Evolutionary conservation across 2,113 vertebrate species (phyloP).

Genomic region (Hoplias malabaricus): DNA sequence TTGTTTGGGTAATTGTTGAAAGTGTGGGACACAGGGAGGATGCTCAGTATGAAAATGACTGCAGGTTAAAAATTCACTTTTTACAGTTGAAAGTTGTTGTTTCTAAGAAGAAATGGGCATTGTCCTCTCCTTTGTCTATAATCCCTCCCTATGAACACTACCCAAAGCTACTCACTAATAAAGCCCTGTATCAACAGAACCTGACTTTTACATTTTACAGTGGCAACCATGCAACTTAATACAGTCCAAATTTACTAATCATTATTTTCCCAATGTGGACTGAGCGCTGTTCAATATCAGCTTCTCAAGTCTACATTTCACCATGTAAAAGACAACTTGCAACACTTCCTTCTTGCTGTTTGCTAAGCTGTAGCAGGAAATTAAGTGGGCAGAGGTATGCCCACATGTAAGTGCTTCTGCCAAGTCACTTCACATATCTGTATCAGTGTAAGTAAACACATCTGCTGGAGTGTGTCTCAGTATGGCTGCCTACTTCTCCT

Average conservation of each 20-base stretch:
- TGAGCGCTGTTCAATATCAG: not conserved
- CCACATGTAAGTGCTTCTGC: not conserved
- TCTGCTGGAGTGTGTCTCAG: constrained; percentile 5
- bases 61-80: too few species aligned
- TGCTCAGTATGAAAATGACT: too few species aligned
- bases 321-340: not conserved
- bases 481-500: constrained; percentile 24
- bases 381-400: not conserved
- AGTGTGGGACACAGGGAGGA: not conserved
- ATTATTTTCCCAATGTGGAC: too few species aligned
- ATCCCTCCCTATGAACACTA: too few species aligned
- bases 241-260: too few species aligned
- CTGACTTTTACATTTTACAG: too few species aligned
- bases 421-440: not conserved
- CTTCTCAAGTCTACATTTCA: not conserved
- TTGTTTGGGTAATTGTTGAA: not conserved
- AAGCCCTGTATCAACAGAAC: too few species aligned
- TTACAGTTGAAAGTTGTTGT: too few species aligned
- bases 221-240: too few species aligned
- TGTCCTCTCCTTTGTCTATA: too few species aligned
- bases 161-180: too few species aligned
- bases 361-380: not conserved
- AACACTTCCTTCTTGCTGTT: not conserved
- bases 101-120: too few species aligned
- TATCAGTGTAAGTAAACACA: constrained; percentile 18